Evolutionary conservation across 2,888 invertebrate genomes (phyloP), one percentile per base, ranked within the genome.

Genomic region (Lottia gigantea): DNA sequence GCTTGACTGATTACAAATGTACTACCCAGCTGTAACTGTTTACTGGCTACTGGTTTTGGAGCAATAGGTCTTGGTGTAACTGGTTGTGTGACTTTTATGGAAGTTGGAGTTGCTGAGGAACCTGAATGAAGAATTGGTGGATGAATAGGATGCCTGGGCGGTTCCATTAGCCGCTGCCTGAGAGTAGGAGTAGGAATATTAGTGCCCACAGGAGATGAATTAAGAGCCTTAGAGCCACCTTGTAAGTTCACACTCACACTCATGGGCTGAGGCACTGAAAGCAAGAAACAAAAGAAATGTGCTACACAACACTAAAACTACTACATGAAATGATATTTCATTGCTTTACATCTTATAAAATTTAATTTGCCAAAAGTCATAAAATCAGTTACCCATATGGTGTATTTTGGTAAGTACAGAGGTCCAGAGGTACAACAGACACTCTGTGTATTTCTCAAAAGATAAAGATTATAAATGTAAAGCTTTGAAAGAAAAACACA

Each of bases 191-290:
- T 81, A 68, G 78, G 79, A 63, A 67, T 66, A 74, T 77, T 78
- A 80, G 66, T 74, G 72, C 71, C 55, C 71, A 69, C 67, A 69
- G 73, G 68, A 75, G 72, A 71, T 65, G 69, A 67, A 72, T 75
- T 73, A 62, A 73, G 70, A 70, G 76, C 73, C 71, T 75, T 72
- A 72, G 72, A 76, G 76, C 76, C 78, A 73, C 76, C 77, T 72
- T 77, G 74, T 76, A 76, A 76, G 76, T 76, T 70, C 62, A 76
- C 74, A 72, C 76, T 70, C 74, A 81, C 74, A 79, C 78, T 81
- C 80, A 77, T 74, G 76, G 77, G 67, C 78, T 77, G 77, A 79
- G 74, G 74, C 78, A 82, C 83, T 83, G 83, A 83, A 83, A 82
- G 79, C 80, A 82, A 78, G 79, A 79, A 74, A 76, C 75, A 79